These are phyloP conservation scores for Deroptyus accipitrinus DNA, from an alignment of 2,113 vertebrate genomes.

Conservation along the genomic window DNA sequence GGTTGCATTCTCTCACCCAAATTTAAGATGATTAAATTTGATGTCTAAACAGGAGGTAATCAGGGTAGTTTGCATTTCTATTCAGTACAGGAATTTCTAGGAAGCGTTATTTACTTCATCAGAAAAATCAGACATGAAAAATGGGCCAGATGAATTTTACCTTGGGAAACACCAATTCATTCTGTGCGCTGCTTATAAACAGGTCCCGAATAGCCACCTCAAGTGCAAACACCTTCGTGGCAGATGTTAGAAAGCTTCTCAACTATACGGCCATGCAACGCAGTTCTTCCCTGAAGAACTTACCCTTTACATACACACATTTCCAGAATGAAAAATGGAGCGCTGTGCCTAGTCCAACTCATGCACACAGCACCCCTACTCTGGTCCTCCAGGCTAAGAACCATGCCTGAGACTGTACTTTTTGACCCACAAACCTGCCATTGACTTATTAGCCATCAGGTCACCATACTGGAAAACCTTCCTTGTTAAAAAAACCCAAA, in stretches of 20 bases:
- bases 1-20: not conserved
- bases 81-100: not conserved
- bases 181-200: not conserved
- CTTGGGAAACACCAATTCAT: not conserved
- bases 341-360: fast-evolving
- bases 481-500: not conserved
- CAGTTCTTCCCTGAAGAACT: not conserved
- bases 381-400: not conserved
- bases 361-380: not conserved
- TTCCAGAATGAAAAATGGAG: not conserved
- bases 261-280: fast-evolving
- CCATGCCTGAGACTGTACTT: not conserved
- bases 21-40: not conserved
- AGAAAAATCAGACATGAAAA: not conserved
- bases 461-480: not conserved
- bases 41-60: not conserved
- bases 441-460: not conserved
- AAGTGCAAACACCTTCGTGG: not conserved
- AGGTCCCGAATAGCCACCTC: not conserved
- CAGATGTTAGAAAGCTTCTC: not conserved
- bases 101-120: not conserved
- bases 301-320: not conserved
- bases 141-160: not conserved
- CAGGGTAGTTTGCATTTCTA: not conserved
- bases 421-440: not conserved